Conservation (phyloP, 2,113 vertebrate species). For the Callaeas wilsoni region DNA sequence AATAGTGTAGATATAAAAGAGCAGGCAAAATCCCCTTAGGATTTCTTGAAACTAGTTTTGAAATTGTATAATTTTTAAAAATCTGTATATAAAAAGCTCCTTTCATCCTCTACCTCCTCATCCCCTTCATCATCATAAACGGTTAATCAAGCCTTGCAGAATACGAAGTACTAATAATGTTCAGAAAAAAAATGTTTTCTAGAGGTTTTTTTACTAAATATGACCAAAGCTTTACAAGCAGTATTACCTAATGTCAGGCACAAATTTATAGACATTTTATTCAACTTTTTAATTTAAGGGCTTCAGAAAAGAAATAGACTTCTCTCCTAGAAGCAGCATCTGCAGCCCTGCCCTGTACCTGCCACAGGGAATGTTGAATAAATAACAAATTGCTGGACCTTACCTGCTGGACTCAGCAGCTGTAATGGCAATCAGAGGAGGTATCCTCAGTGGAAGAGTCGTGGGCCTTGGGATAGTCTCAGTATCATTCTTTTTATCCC, state of each 20-base stretch:
- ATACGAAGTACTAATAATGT: not conserved
- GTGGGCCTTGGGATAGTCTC: conserved; percentile 80
- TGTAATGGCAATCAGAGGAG: conserved; percentile 92
- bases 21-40: not conserved
- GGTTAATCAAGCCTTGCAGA: not conserved
- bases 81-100: not conserved
- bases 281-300: not conserved
- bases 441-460: conserved; percentile 84
- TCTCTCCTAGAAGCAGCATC: not conserved
- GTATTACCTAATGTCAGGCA: not conserved
- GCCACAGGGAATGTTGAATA: not conserved
- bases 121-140: not conserved
- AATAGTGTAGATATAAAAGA: not conserved
- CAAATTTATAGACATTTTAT: not conserved
- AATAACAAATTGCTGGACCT: not conserved
- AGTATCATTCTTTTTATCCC: conserved; percentile 77
- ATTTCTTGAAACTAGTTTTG: not conserved
- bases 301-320: not conserved
- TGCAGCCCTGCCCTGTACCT: not conserved
- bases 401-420: conserved; percentile 89
- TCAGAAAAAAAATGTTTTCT: not conserved
- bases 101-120: not conserved
- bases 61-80: not conserved
- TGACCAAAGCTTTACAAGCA: not conserved
- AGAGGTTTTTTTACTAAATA: not conserved